These are phyloP conservation scores for Pholis gunnellus DNA, from an alignment of 2,113 vertebrate genomes.

Conservation along the genomic window DNA sequence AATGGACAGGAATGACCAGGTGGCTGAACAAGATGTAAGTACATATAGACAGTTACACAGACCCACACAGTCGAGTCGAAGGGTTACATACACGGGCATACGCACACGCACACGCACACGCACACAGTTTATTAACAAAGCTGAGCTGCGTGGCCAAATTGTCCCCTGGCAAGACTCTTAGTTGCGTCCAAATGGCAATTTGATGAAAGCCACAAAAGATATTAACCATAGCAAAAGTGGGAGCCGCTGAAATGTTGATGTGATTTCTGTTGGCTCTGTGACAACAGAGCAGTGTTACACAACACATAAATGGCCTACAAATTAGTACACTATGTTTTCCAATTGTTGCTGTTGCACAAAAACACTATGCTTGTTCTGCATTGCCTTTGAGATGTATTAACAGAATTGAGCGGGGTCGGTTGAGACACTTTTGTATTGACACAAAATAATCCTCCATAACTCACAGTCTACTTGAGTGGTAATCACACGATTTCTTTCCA, in stretches of 20 bases:
- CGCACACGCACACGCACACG: slow-evolving; percentile 13
- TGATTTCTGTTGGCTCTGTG: slow-evolving; percentile 29
- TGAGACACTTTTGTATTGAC: neutral
- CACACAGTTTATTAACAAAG: neutral
- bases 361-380: neutral
- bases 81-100: neutral
- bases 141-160: slow-evolving; percentile 21
- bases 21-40: slow-evolving; percentile 32
- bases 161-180: slow-evolving; percentile 46
- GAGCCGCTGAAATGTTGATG: slow-evolving; percentile 65
- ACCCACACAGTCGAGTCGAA: slow-evolving; percentile 1
- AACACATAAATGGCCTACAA: slow-evolving; percentile 35
- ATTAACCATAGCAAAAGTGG: slow-evolving; percentile 56
- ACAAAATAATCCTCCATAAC: neutral
- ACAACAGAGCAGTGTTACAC: slow-evolving; percentile 28
- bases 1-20: slow-evolving; percentile 51
- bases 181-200: slow-evolving; percentile 53
- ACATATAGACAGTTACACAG: slow-evolving; percentile 9
- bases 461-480: neutral
- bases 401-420: neutral
- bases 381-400: neutral
- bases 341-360: neutral
- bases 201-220: slow-evolving; percentile 66
- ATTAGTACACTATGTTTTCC: neutral
- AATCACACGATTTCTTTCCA: too few relatives aligned